Evolutionary conservation across 2,113 vertebrate species (phyloP).

Genomic region (Coturnix japonica): DNA sequence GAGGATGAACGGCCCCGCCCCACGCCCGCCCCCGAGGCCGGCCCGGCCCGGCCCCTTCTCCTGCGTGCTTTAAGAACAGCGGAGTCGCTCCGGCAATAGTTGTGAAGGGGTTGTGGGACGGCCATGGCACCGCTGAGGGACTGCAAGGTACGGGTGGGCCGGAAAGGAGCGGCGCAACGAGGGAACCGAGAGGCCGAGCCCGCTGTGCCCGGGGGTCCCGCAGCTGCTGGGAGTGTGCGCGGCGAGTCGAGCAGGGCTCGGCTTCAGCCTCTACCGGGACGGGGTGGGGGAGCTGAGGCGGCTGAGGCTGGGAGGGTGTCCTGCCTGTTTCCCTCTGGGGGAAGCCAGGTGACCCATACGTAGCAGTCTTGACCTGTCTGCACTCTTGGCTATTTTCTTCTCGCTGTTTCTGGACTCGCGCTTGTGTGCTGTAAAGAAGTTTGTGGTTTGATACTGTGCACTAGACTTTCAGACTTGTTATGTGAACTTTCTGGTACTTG

Average conservation of each 20-base stretch:
- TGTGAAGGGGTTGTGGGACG: rapidly evolving
- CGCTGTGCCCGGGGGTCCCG: rapidly evolving
- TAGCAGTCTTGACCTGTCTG: not conserved
- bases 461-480: not conserved
- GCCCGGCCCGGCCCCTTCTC: not conserved
- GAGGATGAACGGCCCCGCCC: rapidly evolving
- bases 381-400: not conserved
- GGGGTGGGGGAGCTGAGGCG: not conserved
- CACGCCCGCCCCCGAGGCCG: no score
- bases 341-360: not conserved
- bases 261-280: no score
- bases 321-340: no score
- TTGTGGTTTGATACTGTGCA: not conserved
- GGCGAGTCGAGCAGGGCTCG: no score
- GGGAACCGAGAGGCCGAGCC: no score
- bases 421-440: not conserved
- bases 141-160: not conserved
- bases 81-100: not conserved
- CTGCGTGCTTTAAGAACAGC: no score
- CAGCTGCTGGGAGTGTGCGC: not conserved
- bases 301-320: not conserved
- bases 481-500: not conserved
- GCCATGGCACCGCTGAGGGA: not conserved
- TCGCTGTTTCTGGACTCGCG: not conserved
- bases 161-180: no score